These are phyloP conservation scores for Semotilus atromaculatus DNA, from an alignment of 2,797 vertebrate species.

Conservation along the genomic window DNA sequence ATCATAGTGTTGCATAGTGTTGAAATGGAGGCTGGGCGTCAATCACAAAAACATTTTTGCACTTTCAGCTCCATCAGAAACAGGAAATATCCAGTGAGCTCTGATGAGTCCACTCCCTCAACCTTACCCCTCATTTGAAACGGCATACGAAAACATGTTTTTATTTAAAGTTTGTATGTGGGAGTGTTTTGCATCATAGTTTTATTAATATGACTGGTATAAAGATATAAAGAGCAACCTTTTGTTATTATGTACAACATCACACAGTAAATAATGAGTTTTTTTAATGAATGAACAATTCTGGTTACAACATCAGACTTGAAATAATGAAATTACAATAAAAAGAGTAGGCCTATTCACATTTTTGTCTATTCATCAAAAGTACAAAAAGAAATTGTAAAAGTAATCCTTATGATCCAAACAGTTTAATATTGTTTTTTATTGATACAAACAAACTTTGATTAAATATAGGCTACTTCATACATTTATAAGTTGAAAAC, in stretches of 20 bases:
- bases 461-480: neutral
- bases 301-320: neutral
- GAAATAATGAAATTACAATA: neutral
- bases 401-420: neutral
- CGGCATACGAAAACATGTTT: neutral
- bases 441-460: neutral
- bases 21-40: slow-evolving; percentile 28
- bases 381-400: neutral
- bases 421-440: neutral
- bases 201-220: neutral
- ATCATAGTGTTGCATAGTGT: slow-evolving; percentile 54
- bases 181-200: neutral
- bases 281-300: neutral
- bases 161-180: slow-evolving; percentile 1
- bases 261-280: neutral
- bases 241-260: neutral
- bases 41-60: slow-evolving; percentile 19
- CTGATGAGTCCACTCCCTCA: slow-evolving; percentile 13
- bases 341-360: neutral
- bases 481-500: neutral
- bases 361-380: neutral
- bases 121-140: neutral
- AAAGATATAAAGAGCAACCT: neutral
- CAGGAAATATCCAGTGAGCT: slow-evolving; percentile 33
- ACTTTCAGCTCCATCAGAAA: slow-evolving; percentile 20